Percentiles rank a stretch among this genome's conserved stretches.
phyloP scores from a whole-genome alignment of 2,888 invertebrate genomes.

The Criorhina ranunculi region DNA sequence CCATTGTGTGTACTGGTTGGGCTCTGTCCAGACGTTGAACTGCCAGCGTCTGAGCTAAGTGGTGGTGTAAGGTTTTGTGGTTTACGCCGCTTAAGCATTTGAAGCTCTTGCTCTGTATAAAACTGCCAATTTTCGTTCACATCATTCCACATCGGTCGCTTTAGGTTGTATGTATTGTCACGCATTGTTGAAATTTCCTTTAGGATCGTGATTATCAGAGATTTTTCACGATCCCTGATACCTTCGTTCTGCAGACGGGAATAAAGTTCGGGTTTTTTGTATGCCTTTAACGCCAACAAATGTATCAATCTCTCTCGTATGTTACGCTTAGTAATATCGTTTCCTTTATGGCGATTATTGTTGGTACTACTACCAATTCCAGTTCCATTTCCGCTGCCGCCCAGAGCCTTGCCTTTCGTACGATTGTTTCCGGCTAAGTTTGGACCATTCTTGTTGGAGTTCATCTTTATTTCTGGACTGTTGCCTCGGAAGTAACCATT shows the following conservation, averaged over 20 bases:
- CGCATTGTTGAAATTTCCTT: slow-evolving; percentile 92
- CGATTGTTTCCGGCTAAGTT: slow-evolving; percentile 67
- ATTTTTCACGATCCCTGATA: slow-evolving; percentile 92
- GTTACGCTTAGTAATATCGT: slow-evolving; percentile 85
- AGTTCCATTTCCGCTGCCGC: slow-evolving; percentile 36
- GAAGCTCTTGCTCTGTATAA: slow-evolving; percentile 95
- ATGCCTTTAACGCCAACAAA: slow-evolving; percentile 95
- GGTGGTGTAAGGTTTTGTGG: slow-evolving; percentile 96
- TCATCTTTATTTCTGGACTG: slow-evolving; percentile 72
- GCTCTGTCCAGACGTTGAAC: slow-evolving; percentile 92
- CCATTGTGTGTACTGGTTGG: slow-evolving; percentile 90
- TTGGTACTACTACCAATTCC: slow-evolving; percentile 50
- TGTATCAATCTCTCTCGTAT: slow-evolving; percentile 96
- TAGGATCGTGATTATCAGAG: slow-evolving; percentile 90
- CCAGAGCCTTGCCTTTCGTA: slow-evolving; percentile 48
- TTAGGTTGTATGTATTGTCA: slow-evolving; percentile 95
- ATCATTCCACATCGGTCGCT: slow-evolving; percentile 95
- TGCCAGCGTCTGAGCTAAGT: slow-evolving; percentile 92
- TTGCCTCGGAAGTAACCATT: slow-evolving; percentile 79
- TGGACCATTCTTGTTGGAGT: slow-evolving; percentile 57
- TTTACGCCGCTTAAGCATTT: slow-evolving; percentile 94
- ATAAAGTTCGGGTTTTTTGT: slow-evolving; percentile 96
- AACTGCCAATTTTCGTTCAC: slow-evolving; percentile 97
- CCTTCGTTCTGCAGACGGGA: slow-evolving; percentile 94
- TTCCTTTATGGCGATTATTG: slow-evolving; percentile 78